Evolutionary conservation across 2,113 vertebrate species (phyloP).

Genomic region (Carettochelys insculpta): DNA sequence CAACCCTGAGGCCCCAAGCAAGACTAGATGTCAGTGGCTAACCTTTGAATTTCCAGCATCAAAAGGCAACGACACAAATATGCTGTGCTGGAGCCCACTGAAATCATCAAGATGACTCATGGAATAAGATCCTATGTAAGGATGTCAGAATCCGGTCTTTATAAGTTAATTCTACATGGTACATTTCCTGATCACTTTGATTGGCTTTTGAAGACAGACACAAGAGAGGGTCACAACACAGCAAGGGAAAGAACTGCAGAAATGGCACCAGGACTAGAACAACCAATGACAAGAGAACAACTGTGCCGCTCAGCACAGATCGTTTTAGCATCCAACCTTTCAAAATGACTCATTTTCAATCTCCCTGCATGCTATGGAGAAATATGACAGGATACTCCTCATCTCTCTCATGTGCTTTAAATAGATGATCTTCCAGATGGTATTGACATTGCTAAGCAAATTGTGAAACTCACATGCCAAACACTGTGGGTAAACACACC

Average conservation of each 20-base stretch:
- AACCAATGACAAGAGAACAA: conserved; percentile 9
- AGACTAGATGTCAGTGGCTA: background rate
- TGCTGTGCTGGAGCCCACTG: background rate
- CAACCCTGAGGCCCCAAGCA: background rate
- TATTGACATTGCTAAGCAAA: conserved; percentile 76
- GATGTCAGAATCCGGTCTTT: background rate
- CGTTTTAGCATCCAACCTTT: conserved; percentile 61
- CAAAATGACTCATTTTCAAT: conserved; percentile 70
- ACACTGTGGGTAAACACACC: conserved; percentile 74
- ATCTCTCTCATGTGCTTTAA: conserved; percentile 73
- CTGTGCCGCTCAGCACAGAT: conserved; percentile 1
- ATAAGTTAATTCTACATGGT: background rate
- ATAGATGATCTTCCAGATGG: conserved; percentile 75
- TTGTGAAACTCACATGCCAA: conserved; percentile 74
- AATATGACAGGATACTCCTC: conserved; percentile 72
- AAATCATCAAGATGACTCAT: background rate
- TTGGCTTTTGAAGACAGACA: conserved; percentile 51
- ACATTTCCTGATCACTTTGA: conserved; percentile 14
- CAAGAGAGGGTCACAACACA: conserved; percentile 21
- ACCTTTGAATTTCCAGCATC: background rate
- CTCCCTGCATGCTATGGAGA: conserved; percentile 69
- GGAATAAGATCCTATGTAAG: background rate
- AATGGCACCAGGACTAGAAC: conserved; percentile 28
- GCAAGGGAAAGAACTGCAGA: conserved; percentile 18
- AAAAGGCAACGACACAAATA: background rate